These are phyloP conservation scores for Xenentodon cancila DNA, from an alignment of 2,797 vertebrate genomes.

Conservation along the genomic window DNA sequence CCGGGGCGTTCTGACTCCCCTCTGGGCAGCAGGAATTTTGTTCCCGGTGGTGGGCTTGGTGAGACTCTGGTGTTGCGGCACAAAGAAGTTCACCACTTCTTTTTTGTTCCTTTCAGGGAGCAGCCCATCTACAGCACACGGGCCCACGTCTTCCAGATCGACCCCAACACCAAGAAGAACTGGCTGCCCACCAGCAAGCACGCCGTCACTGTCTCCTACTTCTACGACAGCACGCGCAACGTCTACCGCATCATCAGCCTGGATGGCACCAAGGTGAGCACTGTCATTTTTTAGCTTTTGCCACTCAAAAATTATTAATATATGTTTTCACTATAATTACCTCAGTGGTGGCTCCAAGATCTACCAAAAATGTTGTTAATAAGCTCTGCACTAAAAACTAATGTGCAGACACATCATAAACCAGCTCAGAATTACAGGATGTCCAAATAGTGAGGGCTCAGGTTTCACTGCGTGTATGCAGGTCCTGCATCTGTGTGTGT, in stretches of 20 bases:
- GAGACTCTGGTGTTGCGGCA: slow-evolving; percentile 75
- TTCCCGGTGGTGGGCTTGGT: slow-evolving; percentile 52
- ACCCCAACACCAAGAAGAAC: slow-evolving; percentile 99
- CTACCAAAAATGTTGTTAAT: slow-evolving; percentile 27
- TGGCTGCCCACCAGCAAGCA: slow-evolving; percentile 99
- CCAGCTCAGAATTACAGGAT: slow-evolving; percentile 33
- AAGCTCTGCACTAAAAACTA: slow-evolving; percentile 27
- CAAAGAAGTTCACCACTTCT: slow-evolving; percentile 84
- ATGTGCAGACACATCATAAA: slow-evolving; percentile 51
- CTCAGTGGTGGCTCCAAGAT: slow-evolving; percentile 23
- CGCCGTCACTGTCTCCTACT: slow-evolving; percentile 98
- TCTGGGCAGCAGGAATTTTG: slow-evolving; percentile 38
- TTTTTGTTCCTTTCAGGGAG: slow-evolving; percentile 89
- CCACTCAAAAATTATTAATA: slow-evolving; percentile 14
- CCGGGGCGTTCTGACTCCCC: slow-evolving; percentile 76
- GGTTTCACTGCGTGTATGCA: slow-evolving; percentile 39
- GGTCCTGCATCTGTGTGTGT: slow-evolving; percentile 26
- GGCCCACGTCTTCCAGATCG: slow-evolving; percentile 99
- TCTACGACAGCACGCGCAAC: slow-evolving; percentile 98
- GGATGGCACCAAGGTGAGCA: slow-evolving; percentile 96
- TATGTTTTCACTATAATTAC: slow-evolving; percentile 34
- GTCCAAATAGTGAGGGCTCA: slow-evolving; percentile 31
- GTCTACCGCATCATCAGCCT: slow-evolving; percentile 99
- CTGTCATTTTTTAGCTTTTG: not conserved
- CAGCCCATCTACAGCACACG: slow-evolving; percentile 99